Evolutionary conservation across 2,888 invertebrate species (phyloP).

Genomic region (Rhagonycha lutea): DNA sequence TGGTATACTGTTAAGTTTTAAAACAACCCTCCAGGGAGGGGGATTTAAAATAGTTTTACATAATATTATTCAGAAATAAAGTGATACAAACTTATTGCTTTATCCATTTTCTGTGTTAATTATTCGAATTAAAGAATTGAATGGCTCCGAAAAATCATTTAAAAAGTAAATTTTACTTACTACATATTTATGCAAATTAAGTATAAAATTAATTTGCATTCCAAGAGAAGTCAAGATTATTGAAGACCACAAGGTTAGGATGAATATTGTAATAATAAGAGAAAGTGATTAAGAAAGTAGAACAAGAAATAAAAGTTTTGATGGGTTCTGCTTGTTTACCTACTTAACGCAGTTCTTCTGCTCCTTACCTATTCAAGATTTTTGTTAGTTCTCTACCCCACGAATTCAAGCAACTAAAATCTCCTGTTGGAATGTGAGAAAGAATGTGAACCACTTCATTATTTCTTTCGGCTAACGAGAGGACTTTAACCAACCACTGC

Average conservation of each 20-base stretch:
- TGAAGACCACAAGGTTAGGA: neutral
- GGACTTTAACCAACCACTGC: conserved; percentile 70
- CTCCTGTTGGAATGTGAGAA: conserved; percentile 80
- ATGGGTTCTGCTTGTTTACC: neutral
- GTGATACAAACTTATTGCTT: too few relatives aligned
- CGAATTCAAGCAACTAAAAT: conserved; percentile 63
- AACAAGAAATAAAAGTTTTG: neutral
- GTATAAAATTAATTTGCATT: neutral
- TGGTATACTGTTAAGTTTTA: too few relatives aligned
- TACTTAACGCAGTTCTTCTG: neutral
- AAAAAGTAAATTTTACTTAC: neutral
- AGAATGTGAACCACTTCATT: conserved; percentile 81
- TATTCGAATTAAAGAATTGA: too few relatives aligned
- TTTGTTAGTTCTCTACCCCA: conserved; percentile 74
- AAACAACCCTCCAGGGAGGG: too few relatives aligned
- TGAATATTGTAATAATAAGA: neutral
- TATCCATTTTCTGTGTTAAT: too few relatives aligned
- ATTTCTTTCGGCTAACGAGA: conserved; percentile 57
- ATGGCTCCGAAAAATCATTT: too few relatives aligned
- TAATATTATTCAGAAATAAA: too few relatives aligned
- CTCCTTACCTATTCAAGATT: conserved; percentile 66
- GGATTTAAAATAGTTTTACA: too few relatives aligned
- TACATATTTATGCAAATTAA: neutral
- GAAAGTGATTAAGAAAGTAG: neutral
- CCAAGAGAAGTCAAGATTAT: neutral